Percentiles rank a stretch among this genome's conserved stretches.
Conservation (phyloP, 2,113 vertebrate genomes). For the Leptosomus discolor region DNA sequence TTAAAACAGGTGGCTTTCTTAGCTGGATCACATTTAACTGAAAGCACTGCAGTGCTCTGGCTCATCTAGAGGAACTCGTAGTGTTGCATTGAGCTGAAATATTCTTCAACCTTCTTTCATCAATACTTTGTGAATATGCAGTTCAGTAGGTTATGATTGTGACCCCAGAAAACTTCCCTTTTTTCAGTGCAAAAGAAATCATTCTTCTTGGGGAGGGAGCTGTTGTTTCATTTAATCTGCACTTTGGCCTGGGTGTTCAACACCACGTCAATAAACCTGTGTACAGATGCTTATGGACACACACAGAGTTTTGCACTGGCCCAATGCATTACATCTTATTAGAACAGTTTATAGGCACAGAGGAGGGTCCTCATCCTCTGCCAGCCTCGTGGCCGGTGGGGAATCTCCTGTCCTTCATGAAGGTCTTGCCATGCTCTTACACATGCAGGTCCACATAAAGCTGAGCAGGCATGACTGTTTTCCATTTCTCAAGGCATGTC, state of each 20-base stretch:
- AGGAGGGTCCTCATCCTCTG: background rate
- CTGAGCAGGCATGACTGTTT: background rate
- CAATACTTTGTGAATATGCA: background rate
- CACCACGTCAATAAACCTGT: rapidly evolving
- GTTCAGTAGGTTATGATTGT: background rate
- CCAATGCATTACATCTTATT: background rate
- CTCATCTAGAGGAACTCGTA: background rate
- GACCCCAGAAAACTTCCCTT: background rate
- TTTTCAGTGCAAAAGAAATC: background rate
- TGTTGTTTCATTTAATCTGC: background rate
- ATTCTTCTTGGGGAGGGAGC: background rate
- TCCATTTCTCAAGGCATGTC: background rate
- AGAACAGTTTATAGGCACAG: background rate
- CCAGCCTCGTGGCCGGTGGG: rapidly evolving
- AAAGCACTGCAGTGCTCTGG: background rate
- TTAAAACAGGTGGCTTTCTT: background rate
- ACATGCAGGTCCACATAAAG: rapidly evolving
- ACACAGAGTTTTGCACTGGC: background rate
- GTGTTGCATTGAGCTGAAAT: background rate
- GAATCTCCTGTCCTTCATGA: background rate
- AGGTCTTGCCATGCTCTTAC: background rate
- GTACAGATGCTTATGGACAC: background rate
- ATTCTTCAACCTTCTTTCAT: background rate
- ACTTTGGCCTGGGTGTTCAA: background rate
- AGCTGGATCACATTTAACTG: background rate